Evolutionary conservation across 2,113 vertebrate species (phyloP).

Genomic region (Hippocampus mohnikei): DNA sequence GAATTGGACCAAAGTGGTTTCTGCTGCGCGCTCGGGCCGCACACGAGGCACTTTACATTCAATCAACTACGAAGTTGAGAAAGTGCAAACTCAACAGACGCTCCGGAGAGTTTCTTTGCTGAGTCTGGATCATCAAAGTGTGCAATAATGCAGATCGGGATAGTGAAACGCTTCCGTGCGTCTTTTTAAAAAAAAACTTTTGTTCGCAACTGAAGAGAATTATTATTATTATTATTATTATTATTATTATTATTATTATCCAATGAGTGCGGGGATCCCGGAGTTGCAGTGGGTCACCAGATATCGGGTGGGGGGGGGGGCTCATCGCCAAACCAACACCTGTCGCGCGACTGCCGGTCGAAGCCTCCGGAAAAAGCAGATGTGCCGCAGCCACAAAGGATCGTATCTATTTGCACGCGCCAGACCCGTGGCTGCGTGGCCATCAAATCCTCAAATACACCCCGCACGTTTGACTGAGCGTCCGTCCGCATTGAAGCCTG

Average conservation of each 20-base stretch:
- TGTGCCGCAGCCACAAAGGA: slow-evolving; percentile 58
- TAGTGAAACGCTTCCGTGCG: too few relatives aligned
- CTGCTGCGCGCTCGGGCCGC: slow-evolving; percentile 41
- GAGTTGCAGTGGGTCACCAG: slow-evolving; percentile 28
- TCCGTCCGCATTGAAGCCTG: slow-evolving; percentile 17
- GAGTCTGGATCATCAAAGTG: too few relatives aligned
- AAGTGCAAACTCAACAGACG: too few relatives aligned
- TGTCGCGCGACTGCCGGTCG: slow-evolving; percentile 52
- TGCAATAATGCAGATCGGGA: too few relatives aligned
- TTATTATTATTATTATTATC: too few relatives aligned
- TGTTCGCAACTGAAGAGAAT: too few relatives aligned
- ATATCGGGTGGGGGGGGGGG: slow-evolving; percentile 16
- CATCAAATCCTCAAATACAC: slow-evolving; percentile 27
- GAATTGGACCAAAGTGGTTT: too few relatives aligned
- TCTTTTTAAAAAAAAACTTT: too few relatives aligned
- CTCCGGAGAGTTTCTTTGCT: too few relatives aligned
- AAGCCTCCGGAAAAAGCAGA: slow-evolving; percentile 52
- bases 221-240: too few relatives aligned
- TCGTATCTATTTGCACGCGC: slow-evolving; percentile 62
- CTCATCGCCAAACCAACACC: slow-evolving; percentile 58
- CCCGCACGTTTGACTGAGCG: background rate
- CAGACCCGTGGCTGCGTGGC: slow-evolving; percentile 35
- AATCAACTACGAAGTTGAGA: background rate
- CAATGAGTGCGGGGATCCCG: background rate
- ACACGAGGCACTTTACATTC: background rate